Evolutionary conservation across 2,113 vertebrate genomes (phyloP).

Genomic region (Pan troglodytes): NHGRI_mPanTro3-v2.1_pri NC_072415.2:41900501-41901000

Average conservation of each 20-base stretch:
- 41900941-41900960: neutral
- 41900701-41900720: neutral
- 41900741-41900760: constrained; percentile 7
- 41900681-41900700: neutral
- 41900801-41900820: neutral
- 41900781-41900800: neutral
- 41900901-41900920: constrained; percentile 32
- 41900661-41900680: too few relatives aligned
- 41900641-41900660: too few relatives aligned
- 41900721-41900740: constrained; percentile 5
- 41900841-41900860: neutral
- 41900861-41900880: constrained; percentile 18
- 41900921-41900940: neutral
- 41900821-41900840: neutral
- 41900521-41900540: too few relatives aligned
- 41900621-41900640: too few relatives aligned
- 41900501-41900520: too few relatives aligned
- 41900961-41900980: constrained; percentile 32
- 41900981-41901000: neutral
- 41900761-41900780: neutral
- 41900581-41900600: too few relatives aligned
- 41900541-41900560: too few relatives aligned
- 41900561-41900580: too few relatives aligned
- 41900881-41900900: neutral
- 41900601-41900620: too few relatives aligned